These are phyloP conservation scores for Calameuta pallipes DNA, from an alignment of 2,888 invertebrate species.

Conservation along the genomic window DNA sequence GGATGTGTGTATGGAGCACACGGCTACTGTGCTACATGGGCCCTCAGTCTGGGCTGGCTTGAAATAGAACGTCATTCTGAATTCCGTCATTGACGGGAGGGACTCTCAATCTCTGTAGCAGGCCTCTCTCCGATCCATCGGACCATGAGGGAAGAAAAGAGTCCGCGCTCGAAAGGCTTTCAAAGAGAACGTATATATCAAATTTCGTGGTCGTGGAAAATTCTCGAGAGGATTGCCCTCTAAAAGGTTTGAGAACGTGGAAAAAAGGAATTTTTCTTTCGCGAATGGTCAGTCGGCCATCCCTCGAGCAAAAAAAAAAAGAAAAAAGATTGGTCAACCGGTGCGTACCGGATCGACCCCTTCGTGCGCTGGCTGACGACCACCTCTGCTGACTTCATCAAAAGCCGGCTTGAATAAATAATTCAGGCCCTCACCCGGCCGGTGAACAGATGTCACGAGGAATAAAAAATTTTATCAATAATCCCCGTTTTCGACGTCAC, in stretches of 20 bases:
- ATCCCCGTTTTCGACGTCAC: not conserved
- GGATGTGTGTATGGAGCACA: not conserved
- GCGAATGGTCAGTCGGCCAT: not conserved
- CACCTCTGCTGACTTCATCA: conserved; percentile 19
- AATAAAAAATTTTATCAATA: conserved; percentile 8
- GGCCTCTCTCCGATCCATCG: not conserved
- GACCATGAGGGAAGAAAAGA: not conserved
- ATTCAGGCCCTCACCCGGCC: conserved; percentile 10
- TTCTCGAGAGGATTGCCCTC: not conserved
- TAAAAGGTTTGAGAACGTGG: not conserved
- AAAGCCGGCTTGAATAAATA: conserved; percentile 23
- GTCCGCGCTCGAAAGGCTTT: not conserved
- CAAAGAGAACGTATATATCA: not conserved
- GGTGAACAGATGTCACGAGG: conserved; percentile 10
- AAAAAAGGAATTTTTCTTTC: not conserved
- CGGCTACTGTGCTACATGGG: not conserved
- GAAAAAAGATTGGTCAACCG: not conserved
- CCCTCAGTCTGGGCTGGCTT: not conserved
- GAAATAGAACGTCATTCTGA: not conserved
- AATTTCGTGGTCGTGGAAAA: not conserved
- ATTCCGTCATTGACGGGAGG: not conserved
- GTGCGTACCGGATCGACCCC: not conserved
- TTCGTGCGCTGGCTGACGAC: not conserved
- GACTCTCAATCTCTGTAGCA: not conserved
- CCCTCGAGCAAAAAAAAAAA: no score